Evolutionary conservation across 1,140 invertebrate genomes (phyloP).

Genomic region (Armadillidium nasatum): DNA sequence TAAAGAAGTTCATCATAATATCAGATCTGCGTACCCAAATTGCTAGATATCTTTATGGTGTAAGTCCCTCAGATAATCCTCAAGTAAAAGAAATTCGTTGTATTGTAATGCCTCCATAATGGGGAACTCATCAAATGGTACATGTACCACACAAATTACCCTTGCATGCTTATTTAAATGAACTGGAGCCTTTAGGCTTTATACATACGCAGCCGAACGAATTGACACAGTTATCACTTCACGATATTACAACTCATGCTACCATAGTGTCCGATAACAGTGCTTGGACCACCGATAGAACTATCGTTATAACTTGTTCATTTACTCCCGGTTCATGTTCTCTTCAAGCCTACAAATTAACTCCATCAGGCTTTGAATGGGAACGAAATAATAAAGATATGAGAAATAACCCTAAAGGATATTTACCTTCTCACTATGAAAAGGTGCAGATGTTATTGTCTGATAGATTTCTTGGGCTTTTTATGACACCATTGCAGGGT

Average conservation of each 20-base stretch:
- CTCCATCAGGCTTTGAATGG: too few relatives aligned
- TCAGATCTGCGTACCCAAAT: conserved; percentile 93
- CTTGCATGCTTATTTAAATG: conserved; percentile 89
- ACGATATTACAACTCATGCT: conserved; percentile 60
- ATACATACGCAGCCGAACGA: conserved; percentile 99
- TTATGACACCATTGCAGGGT: too few relatives aligned
- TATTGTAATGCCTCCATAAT: conserved; percentile 95
- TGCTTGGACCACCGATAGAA: conserved; percentile 98
- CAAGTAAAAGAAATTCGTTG: conserved; percentile 98
- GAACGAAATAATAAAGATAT: too few relatives aligned
- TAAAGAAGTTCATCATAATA: conserved; percentile 99
- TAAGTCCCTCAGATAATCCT: conserved; percentile 94
- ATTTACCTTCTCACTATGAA: too few relatives aligned
- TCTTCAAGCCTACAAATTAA: conserved; percentile 95
- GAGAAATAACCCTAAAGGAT: too few relatives aligned
- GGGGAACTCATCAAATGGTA: conserved; percentile 98
- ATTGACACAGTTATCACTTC: conserved; percentile 93
- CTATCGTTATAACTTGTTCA: conserved; percentile 96
- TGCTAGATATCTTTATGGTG: conserved; percentile 91
- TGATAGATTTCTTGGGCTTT: too few relatives aligned
- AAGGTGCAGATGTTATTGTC: too few relatives aligned
- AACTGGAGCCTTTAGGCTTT: conserved; percentile 95
- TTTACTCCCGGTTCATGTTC: conserved; percentile 98
- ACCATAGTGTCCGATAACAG: conserved; percentile 89
- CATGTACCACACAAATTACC: conserved; percentile 87